Conservation (phyloP, 2,888 invertebrate species). For the Eretmocerus hayati region DNA sequence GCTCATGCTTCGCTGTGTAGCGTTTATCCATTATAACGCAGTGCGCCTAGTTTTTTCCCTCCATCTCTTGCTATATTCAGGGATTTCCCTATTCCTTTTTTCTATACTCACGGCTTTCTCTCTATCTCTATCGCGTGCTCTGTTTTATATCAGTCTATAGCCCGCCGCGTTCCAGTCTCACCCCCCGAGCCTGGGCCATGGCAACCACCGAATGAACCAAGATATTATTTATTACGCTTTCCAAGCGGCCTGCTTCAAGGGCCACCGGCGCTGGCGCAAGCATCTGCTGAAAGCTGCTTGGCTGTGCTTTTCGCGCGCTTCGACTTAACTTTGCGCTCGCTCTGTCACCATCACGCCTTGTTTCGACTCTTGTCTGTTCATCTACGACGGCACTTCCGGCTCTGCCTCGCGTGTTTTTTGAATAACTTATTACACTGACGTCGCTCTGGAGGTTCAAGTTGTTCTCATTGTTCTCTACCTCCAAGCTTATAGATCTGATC, state of each 20-base stretch:
- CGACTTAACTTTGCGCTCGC: neutral
- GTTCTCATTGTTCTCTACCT: no score
- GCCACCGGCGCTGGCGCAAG: slow-evolving; percentile 6
- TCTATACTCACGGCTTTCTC: neutral
- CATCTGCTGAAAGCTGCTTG: slow-evolving; percentile 5
- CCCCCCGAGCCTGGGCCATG: neutral
- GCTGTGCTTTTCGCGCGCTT: slow-evolving; percentile 1
- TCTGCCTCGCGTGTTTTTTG: neutral
- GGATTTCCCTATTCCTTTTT: neutral
- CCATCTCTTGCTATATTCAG: slow-evolving; percentile 1
- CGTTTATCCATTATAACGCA: no score
- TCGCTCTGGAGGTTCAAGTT: no score
- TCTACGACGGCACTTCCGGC: no score
- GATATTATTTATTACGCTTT: slow-evolving; percentile 35
- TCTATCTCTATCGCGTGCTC: neutral
- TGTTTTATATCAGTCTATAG: neutral
- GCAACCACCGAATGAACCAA: slow-evolving; percentile 24
- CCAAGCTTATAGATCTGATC: no score
- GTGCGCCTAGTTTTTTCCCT: no score
- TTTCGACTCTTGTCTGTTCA: neutral
- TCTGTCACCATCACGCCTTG: neutral
- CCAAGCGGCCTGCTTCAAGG: slow-evolving; percentile 21
- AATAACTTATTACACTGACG: slow-evolving; percentile 3
- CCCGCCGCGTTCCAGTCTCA: neutral
- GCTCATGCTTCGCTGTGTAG: no score